These are phyloP conservation scores for Elegia similella DNA, from an alignment of 2,888 invertebrate genomes.

Conservation along the genomic window DNA sequence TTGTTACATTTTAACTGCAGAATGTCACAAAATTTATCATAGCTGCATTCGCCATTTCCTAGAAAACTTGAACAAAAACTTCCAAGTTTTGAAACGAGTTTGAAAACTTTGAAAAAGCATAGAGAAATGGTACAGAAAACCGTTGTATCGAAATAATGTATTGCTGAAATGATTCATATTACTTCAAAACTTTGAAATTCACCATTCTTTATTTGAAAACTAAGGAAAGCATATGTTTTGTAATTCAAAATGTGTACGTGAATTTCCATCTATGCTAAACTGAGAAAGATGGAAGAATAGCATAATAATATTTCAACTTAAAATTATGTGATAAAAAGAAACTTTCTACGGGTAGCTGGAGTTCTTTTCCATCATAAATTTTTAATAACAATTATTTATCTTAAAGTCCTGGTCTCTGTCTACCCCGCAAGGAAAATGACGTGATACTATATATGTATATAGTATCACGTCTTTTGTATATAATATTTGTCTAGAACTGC, in stretches of 20 bases:
- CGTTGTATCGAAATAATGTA: conserved; percentile 8
- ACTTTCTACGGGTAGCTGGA: no score
- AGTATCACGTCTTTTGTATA: no score
- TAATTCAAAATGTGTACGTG: not conserved
- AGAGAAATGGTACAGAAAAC: conserved; percentile 10
- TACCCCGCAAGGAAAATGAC: no score
- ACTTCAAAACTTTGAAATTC: conserved; percentile 5
- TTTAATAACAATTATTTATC: no score
- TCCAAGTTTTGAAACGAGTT: conserved; percentile 15
- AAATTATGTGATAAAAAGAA: no score
- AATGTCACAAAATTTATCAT: conserved; percentile 28
- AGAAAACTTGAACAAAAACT: conserved; percentile 8
- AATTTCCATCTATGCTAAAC: no score
- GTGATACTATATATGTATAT: no score
- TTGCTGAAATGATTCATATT: conserved; percentile 14
- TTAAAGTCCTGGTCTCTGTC: no score
- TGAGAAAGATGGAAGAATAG: no score
- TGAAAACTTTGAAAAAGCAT: conserved; percentile 7
- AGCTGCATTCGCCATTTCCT: conserved; percentile 3
- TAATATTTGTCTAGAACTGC: no score
- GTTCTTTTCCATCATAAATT: no score
- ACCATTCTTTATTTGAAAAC: not conserved
- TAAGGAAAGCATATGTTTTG: not conserved
- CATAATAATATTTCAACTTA: no score
- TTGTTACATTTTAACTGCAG: conserved; percentile 27